Evolutionary conservation across 2,888 invertebrate species (phyloP).

Genomic region (Sarcophaga rosellei): DNA sequence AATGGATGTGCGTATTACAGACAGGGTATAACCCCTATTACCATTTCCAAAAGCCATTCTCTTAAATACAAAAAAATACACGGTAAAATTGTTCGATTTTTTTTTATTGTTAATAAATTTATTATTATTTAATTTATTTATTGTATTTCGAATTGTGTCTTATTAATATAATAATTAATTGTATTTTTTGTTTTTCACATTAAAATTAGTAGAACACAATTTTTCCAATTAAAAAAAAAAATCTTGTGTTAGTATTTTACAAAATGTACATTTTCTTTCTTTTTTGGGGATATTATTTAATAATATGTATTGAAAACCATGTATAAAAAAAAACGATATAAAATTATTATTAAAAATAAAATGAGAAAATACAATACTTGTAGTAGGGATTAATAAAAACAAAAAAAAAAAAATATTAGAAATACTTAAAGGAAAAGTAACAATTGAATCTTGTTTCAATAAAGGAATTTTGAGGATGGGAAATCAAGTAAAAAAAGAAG

Average conservation of each 20-base stretch:
- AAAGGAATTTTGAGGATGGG: not conserved
- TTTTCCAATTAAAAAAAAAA: conserved; percentile 40
- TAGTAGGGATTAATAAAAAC: conserved; percentile 23
- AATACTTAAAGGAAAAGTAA: conserved; percentile 57
- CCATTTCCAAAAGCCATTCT: no score
- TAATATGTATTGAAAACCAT: not conserved
- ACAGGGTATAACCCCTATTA: no score
- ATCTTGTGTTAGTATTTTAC: conserved; percentile 59
- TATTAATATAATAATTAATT: conserved; percentile 28
- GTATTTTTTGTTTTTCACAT: conserved; percentile 34
- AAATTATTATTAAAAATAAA: not conserved
- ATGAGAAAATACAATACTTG: conserved; percentile 35
- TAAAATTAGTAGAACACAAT: conserved; percentile 53
- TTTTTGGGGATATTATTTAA: no score
- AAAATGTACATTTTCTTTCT: conserved; percentile 59
- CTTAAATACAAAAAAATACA: no score
- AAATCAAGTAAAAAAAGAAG: conserved; percentile 3
- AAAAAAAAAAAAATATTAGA: not conserved
- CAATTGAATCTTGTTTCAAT: conserved; percentile 19
- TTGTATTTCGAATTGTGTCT: conserved; percentile 29
- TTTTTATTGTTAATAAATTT: conserved; percentile 50
- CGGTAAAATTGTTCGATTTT: not conserved
- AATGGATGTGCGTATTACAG: no score
- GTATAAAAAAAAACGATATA: conserved; percentile 15
- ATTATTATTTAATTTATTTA: conserved; percentile 34